Conservation (phyloP, 2,113 vertebrate species). For the Protomyctophum bolini region DNA sequence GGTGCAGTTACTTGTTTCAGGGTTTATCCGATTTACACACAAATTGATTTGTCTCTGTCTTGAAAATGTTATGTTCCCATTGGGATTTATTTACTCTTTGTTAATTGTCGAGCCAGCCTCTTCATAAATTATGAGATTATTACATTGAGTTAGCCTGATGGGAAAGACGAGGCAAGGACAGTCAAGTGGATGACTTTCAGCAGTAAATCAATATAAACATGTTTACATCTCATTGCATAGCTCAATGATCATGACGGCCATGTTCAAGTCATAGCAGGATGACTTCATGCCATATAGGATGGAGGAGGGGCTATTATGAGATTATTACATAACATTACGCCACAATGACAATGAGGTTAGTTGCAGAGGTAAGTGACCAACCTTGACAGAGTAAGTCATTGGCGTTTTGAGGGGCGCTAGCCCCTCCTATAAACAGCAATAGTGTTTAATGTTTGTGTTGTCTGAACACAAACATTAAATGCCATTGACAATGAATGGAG, state of each 20-base stretch:
- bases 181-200: slow-evolving; percentile 20
- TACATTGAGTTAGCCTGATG: slow-evolving; percentile 43
- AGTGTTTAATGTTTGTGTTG: background rate
- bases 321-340: slow-evolving; percentile 6
- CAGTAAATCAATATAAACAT: slow-evolving; percentile 51
- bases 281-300: slow-evolving; percentile 21
- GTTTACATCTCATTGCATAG: slow-evolving; percentile 39
- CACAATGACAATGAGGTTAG: no score
- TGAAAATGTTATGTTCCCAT: slow-evolving; percentile 37
- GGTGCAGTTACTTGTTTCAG: slow-evolving; percentile 39
- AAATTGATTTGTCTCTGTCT: slow-evolving; percentile 46
- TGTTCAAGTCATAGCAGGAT: slow-evolving; percentile 29
- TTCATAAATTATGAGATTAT: slow-evolving; percentile 59
- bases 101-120: slow-evolving; percentile 50
- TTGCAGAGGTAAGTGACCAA: no score
- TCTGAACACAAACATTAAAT: no score
- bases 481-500: no score
- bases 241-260: slow-evolving; percentile 15
- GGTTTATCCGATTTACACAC: slow-evolving; percentile 60
- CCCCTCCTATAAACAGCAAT: background rate
- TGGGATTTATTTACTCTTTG: slow-evolving; percentile 24
- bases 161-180: slow-evolving; percentile 35
- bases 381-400: background rate
- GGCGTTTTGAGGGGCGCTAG: no score
- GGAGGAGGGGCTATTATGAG: slow-evolving; percentile 15